Conservation (phyloP, 2,888 invertebrate genomes). For the Celastrina argiolus region DNA sequence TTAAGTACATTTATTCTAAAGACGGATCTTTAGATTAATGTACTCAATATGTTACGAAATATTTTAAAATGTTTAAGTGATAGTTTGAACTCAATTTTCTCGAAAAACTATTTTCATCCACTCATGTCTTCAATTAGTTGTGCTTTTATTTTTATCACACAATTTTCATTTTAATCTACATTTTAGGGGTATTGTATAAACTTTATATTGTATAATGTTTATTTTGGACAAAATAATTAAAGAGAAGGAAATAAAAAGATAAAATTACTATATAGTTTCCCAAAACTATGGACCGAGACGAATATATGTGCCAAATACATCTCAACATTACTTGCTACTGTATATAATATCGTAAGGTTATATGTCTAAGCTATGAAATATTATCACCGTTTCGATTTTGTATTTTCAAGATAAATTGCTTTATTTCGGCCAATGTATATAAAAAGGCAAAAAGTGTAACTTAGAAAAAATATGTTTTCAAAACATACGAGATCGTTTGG, state of each 20-base stretch:
- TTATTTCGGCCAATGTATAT: slow-evolving; percentile 7
- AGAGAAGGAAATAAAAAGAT: neutral
- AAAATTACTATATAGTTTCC: neutral
- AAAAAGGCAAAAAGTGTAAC: neutral
- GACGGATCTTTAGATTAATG: no score
- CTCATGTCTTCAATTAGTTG: no score
- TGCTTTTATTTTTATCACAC: no score
- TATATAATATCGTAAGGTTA: slow-evolving; percentile 37
- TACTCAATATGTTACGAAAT: no score
- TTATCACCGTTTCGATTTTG: slow-evolving; percentile 14
- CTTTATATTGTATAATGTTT: no score
- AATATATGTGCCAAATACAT: slow-evolving; percentile 30
- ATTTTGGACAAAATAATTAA: no score
- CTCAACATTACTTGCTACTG: slow-evolving; percentile 32
- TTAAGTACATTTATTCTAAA: no score
- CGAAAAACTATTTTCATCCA: no score
- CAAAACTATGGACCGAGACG: slow-evolving; percentile 28
- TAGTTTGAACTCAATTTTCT: no score
- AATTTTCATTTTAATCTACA: no score
- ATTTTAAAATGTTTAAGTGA: no score
- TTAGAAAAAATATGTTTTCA: neutral
- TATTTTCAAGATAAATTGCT: slow-evolving; percentile 15
- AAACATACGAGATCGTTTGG: neutral
- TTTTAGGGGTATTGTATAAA: no score
- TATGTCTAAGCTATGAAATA: slow-evolving; percentile 31